Conservation (phyloP, 1,140 invertebrate genomes). For the Heterodera carotae region DNA sequence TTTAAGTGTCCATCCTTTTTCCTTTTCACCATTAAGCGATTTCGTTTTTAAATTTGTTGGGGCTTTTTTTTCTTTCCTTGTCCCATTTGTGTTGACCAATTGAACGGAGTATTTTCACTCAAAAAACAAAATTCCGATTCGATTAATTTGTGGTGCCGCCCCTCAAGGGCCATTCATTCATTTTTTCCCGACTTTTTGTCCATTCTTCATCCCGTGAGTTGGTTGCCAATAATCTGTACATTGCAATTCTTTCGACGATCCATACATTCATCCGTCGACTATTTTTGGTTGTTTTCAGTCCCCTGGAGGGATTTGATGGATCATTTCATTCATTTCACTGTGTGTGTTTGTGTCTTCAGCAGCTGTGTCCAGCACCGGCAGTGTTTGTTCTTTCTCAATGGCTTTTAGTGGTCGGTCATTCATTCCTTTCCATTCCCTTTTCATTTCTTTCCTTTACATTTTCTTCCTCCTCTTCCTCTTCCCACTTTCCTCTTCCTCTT, state of each 20-base stretch:
- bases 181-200: not conserved
- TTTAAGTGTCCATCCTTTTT: too few relatives aligned
- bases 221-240: too few relatives aligned
- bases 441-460: not conserved
- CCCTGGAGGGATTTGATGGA: not conserved
- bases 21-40: too few relatives aligned
- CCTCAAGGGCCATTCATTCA: not conserved
- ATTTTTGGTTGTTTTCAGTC: not conserved
- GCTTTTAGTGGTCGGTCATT: not conserved
- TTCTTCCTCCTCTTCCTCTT: too few relatives aligned
- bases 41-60: too few relatives aligned
- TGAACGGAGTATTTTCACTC: not conserved
- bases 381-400: not conserved
- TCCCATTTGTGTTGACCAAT: too few relatives aligned
- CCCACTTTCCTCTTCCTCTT: too few relatives aligned
- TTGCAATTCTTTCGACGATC: not conserved
- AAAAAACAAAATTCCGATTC: not conserved
- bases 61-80: too few relatives aligned
- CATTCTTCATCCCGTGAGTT: not conserved
- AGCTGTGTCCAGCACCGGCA: not conserved
- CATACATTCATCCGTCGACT: not conserved
- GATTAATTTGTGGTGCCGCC: not conserved
- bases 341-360: not conserved
- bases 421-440: not conserved
- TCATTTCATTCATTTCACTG: too few relatives aligned